Evolutionary conservation across 2,888 invertebrate species (phyloP).

Genomic region (Pegoplata infirma): DNA sequence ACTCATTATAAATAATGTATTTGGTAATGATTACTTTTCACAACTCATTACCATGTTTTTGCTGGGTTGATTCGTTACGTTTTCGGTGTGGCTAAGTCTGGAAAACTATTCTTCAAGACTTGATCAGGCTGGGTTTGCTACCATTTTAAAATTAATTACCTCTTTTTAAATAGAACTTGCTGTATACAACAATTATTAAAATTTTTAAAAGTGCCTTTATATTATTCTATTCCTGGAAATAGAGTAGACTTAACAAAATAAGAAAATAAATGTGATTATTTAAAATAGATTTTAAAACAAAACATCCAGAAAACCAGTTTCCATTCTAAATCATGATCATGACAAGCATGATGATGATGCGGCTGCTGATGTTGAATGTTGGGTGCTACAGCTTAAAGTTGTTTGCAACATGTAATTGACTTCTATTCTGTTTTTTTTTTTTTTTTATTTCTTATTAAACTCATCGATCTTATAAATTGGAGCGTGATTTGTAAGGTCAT

Average conservation of each 20-base stretch:
- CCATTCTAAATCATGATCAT: constrained; percentile 51
- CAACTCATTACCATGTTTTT: too few relatives aligned
- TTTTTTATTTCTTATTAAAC: constrained; percentile 46
- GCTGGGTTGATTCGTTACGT: too few relatives aligned
- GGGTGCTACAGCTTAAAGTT: constrained; percentile 22
- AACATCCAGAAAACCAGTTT: constrained; percentile 19
- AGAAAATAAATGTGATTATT: constrained; percentile 41
- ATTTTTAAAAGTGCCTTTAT: too few relatives aligned
- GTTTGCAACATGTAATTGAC: constrained; percentile 55
- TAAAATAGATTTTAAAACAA: constrained; percentile 27
- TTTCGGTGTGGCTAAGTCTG: too few relatives aligned
- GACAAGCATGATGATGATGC: constrained; percentile 2
- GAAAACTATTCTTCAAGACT: too few relatives aligned
- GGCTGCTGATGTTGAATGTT: constrained; percentile 8
- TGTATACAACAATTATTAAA: too few relatives aligned
- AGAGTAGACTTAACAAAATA: background rate
- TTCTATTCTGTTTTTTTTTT: constrained; percentile 33
- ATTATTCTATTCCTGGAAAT: constrained; percentile 31
- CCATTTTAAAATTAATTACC: too few relatives aligned
- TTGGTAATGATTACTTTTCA: too few relatives aligned
- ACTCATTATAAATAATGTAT: too few relatives aligned
- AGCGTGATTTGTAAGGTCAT: constrained; percentile 77
- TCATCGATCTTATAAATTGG: constrained; percentile 63
- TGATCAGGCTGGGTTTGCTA: too few relatives aligned
- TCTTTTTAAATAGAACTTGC: too few relatives aligned